Base-by-base conservation (phyloP, 1,140 invertebrate genomes). In the Drosophila fuyamai region DNA sequence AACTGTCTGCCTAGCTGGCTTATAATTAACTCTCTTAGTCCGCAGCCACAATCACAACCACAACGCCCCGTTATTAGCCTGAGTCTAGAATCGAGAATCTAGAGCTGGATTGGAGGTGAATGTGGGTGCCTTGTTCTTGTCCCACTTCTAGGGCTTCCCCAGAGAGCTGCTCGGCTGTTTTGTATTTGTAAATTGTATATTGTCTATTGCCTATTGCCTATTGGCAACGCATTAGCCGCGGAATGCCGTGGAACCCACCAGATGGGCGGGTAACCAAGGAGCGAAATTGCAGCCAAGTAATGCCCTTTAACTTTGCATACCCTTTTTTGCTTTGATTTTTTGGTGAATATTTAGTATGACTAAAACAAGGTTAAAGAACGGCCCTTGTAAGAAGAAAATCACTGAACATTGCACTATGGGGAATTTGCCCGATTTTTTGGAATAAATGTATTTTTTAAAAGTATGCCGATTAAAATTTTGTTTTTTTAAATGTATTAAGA, bases 21-120 rank as follows among this genome's bases (percentile, higher is more conserved):
- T 90, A 89, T 89, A 89, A 89, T 89, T 89, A 89, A 89, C 84
- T 89, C 84, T 90, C 73, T 38, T 73, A 61, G 83, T 53, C 47
- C 47, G 58, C 61, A 50, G 53, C 51, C 67, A 35, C 65, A 71
- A 71, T 51, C 67, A 56, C 63, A 72, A 89, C 83, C 84, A 71
- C 83, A 88, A 80, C 76, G 73, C 58, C 61, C 84, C 76, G 84
- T 89, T 88, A 89, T 89, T 78, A 88, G 61, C 48, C 54, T 44
- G 51, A n/a, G 44, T 36, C 44, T 44, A 44, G 65, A 60, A 41
- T 41, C 27, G 29, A 62, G 59, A 32, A 63, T 67, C 63, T 41
- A 50, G 58, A 44, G 38, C 65, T 54, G 48, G 67, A 65, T 67
- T 76, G 40, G 38, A 55, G 53, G 67, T 79, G 79, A 83, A 68